phyloP scores from a whole-genome alignment of 2,888 invertebrate genomes.

The Phania funesta region DNA sequence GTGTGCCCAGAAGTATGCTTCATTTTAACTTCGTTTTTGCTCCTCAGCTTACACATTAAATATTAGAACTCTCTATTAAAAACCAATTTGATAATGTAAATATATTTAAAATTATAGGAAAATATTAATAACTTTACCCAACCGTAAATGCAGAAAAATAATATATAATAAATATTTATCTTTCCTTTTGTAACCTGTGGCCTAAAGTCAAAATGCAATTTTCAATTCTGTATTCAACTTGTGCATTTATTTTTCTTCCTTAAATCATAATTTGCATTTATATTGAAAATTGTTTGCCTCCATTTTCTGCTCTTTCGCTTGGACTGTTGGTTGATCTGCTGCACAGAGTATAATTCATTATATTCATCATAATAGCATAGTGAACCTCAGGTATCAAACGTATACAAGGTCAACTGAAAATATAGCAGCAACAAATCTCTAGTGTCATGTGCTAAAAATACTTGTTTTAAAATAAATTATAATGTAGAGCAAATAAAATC shows the following conservation, averaged over 20 bases:
- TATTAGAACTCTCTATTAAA: too few relatives aligned
- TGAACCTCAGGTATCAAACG: neutral
- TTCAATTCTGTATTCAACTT: neutral
- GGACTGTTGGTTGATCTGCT: neutral
- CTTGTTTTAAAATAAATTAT: neutral
- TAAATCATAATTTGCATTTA: constrained; percentile 58
- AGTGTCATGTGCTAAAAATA: neutral
- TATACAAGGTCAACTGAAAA: constrained; percentile 40
- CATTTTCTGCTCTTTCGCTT: neutral
- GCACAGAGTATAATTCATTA: constrained; percentile 41
- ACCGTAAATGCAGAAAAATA: too few relatives aligned
- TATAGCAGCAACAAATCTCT: neutral
- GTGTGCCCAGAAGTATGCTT: neutral
- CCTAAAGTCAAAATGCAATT: constrained; percentile 1
- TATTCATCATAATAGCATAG: constrained; percentile 11
- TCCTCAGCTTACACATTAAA: too few relatives aligned
- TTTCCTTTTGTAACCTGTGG: neutral
- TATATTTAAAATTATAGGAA: too few relatives aligned
- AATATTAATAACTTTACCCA: too few relatives aligned
- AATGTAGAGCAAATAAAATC: neutral
- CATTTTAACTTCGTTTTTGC: neutral
- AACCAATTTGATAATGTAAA: too few relatives aligned
- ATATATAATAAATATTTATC: too few relatives aligned
- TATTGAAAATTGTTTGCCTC: constrained; percentile 49
- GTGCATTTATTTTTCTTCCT: neutral